Conservation (phyloP, 1,140 invertebrate genomes). For the Episyrphus balteatus region DNA sequence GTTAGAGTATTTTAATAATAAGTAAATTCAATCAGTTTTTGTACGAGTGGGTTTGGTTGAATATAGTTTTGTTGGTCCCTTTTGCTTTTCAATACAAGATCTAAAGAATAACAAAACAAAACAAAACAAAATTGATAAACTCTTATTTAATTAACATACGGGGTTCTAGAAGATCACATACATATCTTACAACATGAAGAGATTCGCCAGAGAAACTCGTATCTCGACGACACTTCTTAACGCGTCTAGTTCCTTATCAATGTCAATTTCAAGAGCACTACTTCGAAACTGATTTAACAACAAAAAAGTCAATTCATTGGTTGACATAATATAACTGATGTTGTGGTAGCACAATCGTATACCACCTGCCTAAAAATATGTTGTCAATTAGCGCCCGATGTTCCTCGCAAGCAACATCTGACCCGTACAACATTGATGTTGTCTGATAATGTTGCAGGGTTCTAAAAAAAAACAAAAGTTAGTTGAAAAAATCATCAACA, state of each 20-base stretch:
- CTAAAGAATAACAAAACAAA: conserved; percentile 56
- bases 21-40: conserved; percentile 70
- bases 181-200: conserved; percentile 63
- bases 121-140: conserved; percentile 33
- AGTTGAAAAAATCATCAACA: background rate
- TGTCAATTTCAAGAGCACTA: conserved; percentile 50
- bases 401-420: conserved; percentile 64
- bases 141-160: conserved; percentile 9
- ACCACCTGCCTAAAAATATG: conserved; percentile 78
- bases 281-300: conserved; percentile 64
- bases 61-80: conserved; percentile 46
- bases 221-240: conserved; percentile 53
- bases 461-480: conserved; percentile 16
- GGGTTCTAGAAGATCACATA: conserved; percentile 42
- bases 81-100: conserved; percentile 48
- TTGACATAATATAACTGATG: conserved; percentile 83
- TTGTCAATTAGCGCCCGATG: conserved; percentile 71
- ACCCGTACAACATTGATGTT: conserved; percentile 64
- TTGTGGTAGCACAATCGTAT: conserved; percentile 66
- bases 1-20: conserved; percentile 77
- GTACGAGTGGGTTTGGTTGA: conserved; percentile 54
- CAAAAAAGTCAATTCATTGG: conserved; percentile 76
- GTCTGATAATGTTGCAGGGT: conserved; percentile 52
- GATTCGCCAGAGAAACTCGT: conserved; percentile 67
- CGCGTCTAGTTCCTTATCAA: conserved; percentile 52